Evolutionary conservation across 2,113 vertebrate genomes (phyloP).

Genomic region (Asarcornis scutulata): DNA sequence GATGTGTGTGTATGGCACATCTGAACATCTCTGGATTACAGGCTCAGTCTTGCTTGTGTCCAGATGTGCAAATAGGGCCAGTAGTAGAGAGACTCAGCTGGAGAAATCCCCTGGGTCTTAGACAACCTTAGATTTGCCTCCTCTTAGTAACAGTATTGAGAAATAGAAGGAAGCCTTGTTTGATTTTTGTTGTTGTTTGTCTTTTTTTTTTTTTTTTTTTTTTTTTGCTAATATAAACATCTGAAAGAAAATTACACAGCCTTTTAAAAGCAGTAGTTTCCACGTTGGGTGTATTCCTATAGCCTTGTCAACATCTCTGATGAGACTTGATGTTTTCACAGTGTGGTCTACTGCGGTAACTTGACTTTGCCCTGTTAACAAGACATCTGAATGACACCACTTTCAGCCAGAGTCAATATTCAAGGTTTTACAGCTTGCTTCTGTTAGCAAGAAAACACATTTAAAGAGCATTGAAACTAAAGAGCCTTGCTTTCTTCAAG

Average conservation of each 20-base stretch:
- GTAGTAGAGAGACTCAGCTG: neutral
- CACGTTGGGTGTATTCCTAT: neutral
- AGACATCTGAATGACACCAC: neutral
- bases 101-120: neutral
- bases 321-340: accelerated
- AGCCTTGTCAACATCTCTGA: neutral
- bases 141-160: neutral
- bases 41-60: neutral
- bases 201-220: too few species aligned
- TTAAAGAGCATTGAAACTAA: neutral
- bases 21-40: neutral
- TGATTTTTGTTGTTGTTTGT: too few species aligned
- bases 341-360: neutral
- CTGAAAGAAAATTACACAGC: neutral
- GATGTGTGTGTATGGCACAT: accelerated
- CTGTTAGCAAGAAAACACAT: neutral
- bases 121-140: neutral
- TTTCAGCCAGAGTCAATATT: neutral
- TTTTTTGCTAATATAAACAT: neutral
- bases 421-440: neutral
- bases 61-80: neutral
- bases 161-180: neutral
- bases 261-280: neutral
- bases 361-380: neutral
- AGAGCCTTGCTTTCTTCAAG: neutral